Evolutionary conservation across 2,113 vertebrate species (phyloP).

Genomic region (Herpailurus yagouaroundi): DNA sequence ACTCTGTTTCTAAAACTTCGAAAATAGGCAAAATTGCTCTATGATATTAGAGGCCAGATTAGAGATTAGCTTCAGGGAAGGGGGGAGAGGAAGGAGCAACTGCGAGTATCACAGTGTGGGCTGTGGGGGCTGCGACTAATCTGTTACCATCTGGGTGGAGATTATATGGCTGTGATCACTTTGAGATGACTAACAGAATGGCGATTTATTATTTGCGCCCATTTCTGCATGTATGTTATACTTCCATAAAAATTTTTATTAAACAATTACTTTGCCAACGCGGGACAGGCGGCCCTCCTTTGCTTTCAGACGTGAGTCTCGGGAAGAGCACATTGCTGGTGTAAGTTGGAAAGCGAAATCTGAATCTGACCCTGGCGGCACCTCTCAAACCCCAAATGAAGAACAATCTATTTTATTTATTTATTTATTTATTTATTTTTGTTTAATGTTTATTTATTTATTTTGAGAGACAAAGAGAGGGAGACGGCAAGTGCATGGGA

Average conservation of each 20-base stretch:
- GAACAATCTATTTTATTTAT: not conserved
- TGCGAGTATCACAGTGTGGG: not conserved
- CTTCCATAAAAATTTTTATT: not conserved
- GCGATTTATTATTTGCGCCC: not conserved
- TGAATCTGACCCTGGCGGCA: not conserved
- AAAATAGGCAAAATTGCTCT: too few species aligned
- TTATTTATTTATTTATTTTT: too few species aligned
- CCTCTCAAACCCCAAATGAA: not conserved
- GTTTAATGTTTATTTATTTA: too few species aligned
- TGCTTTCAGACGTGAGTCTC: not conserved
- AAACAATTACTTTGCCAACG: not conserved
- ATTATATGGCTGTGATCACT: not conserved
- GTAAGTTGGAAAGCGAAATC: not conserved
- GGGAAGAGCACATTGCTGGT: not conserved
- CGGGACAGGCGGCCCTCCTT: not conserved
- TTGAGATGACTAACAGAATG: not conserved
- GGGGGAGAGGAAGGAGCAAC: not conserved
- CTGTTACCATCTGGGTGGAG: not conserved
- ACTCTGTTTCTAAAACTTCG: too few species aligned
- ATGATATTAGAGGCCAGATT: too few species aligned
- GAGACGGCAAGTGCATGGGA: too few species aligned
- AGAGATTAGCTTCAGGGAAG: not conserved
- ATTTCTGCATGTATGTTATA: too few species aligned
- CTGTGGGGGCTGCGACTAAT: not conserved
- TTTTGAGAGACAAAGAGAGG: too few species aligned